Conservation (phyloP, 2,797 vertebrate species). For the Onychomys leucogaster region DNA sequence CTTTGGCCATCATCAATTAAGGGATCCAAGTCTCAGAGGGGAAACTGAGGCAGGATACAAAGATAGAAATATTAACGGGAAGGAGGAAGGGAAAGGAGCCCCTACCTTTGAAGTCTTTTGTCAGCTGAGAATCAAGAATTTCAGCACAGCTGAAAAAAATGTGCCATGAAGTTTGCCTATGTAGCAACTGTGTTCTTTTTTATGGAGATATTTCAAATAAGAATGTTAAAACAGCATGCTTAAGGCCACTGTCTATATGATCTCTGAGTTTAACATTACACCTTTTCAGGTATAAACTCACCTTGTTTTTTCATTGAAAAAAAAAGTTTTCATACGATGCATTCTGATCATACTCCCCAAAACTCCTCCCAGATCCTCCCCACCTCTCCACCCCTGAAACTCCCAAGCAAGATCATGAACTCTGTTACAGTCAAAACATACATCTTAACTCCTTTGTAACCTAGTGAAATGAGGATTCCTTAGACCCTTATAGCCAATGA, state of each 20-base stretch:
- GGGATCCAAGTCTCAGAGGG: too few relatives aligned
- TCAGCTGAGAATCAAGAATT: not conserved
- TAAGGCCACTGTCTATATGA: not conserved
- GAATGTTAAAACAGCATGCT: not conserved
- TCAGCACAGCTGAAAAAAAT: not conserved
- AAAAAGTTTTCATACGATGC: not conserved
- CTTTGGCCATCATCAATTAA: not conserved
- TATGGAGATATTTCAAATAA: not conserved
- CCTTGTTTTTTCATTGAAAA: not conserved
- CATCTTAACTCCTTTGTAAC: not conserved
- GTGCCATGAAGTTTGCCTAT: not conserved
- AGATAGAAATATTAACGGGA: not conserved
- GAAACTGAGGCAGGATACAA: not conserved
- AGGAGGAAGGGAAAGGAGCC: not conserved
- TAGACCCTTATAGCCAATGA: not conserved
- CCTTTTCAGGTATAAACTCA: not conserved
- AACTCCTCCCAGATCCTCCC: not conserved
- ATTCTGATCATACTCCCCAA: not conserved
- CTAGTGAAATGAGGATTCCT: not conserved
- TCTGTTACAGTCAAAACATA: not conserved
- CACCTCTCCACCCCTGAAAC: not conserved
- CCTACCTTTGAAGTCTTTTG: not conserved
- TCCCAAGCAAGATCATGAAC: too few relatives aligned
- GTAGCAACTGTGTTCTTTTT: not conserved
- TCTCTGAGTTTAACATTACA: not conserved